Base-by-base conservation (phyloP, 1,140 invertebrate genomes). In the Proctacanthus coquilletti region DNA sequence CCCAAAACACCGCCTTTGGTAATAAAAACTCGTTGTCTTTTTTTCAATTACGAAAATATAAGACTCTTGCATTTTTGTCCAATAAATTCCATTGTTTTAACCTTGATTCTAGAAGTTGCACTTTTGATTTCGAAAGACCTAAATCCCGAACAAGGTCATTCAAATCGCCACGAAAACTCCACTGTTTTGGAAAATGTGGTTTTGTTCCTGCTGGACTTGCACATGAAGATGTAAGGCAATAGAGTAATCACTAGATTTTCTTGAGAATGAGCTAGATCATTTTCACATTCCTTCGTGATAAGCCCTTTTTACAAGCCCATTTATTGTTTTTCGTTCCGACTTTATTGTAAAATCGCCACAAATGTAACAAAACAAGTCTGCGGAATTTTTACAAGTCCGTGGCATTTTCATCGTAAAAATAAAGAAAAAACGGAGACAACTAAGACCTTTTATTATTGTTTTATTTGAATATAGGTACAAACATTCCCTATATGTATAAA, bases 1-100 rank as follows among this genome's bases (percentile, higher is more conserved):
- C 44, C 34, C 42, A 48, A 38, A 54, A 44, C 51, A 57, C 53
- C 45, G 45, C 47, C 41, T 20, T 40, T 43, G 47, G 44, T 43
- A 47, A 54, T 44, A 29, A 29, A 14, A 4, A 14, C 11, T 29
- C 27, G 11, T 13, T 29, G 27, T 3, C 9, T 14, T 29, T 29
- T 29, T 9, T 8, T 29, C 3, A 29, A 14, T 14, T 29, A 13
- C 27, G 15, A 8, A 13, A 29, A 29, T 29, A 13, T 3, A 13
- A 13, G 3, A 29, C 27, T 29, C 15, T 14, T 11, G n/a, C n/a
- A 8, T 29, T 3, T 9, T 29, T 29, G 27, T 29, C 27, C 27
- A 11, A 4, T 29, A n/a, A n/a, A n/a, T n/a, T n/a, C n/a, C n/a
- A n/a, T n/a, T n/a, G n/a, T n/a, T n/a, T n/a, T n/a, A n/a, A n/a